Conservation (phyloP, 2,113 vertebrate species). For the Hippoglossus stenolepis region DNA sequence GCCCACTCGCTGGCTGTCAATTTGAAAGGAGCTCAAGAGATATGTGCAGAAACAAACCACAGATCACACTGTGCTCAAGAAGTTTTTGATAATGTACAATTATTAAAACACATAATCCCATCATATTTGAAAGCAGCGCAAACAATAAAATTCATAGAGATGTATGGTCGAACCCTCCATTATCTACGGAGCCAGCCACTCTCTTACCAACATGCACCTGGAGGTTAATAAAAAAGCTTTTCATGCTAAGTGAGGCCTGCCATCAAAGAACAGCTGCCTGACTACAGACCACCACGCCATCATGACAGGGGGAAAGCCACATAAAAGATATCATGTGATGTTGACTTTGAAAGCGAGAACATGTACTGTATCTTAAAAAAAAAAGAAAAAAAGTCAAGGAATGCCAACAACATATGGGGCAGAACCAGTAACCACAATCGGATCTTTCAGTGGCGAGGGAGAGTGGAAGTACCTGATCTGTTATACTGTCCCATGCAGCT, state of each 20-base stretch:
- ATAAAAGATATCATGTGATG: slow-evolving; percentile 57
- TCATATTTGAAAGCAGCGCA: not conserved
- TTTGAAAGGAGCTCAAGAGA: too few species aligned
- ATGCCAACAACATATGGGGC: slow-evolving; percentile 22
- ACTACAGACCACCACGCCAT: slow-evolving; percentile 39
- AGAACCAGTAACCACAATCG: not conserved
- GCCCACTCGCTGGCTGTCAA: too few species aligned
- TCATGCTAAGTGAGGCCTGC: slow-evolving; percentile 55
- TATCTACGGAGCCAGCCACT: slow-evolving; percentile 43
- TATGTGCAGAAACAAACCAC: not conserved
- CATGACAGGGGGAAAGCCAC: slow-evolving; percentile 49
- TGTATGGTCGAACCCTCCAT: slow-evolving; percentile 42
- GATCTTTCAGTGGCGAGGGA: slow-evolving; percentile 20
- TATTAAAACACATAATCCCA: not conserved
- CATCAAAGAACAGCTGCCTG: slow-evolving; percentile 62
- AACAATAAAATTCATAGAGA: slow-evolving; percentile 18
- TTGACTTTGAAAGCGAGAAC: slow-evolving; percentile 40
- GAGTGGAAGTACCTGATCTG: slow-evolving; percentile 42
- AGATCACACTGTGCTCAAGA: not conserved
- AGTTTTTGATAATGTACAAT: not conserved
- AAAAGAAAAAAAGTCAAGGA: not conserved
- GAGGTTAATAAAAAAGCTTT: slow-evolving; percentile 70
- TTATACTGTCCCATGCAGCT: slow-evolving; percentile 16
- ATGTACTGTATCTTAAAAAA: slow-evolving; percentile 27
- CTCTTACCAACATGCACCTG: slow-evolving; percentile 54